A percentile compares a stretch with the other conserved stretches of the same genome.
Evolutionary conservation across 2,797 vertebrate genomes (phyloP).

Genomic region (Myotis vivesi): DNA sequence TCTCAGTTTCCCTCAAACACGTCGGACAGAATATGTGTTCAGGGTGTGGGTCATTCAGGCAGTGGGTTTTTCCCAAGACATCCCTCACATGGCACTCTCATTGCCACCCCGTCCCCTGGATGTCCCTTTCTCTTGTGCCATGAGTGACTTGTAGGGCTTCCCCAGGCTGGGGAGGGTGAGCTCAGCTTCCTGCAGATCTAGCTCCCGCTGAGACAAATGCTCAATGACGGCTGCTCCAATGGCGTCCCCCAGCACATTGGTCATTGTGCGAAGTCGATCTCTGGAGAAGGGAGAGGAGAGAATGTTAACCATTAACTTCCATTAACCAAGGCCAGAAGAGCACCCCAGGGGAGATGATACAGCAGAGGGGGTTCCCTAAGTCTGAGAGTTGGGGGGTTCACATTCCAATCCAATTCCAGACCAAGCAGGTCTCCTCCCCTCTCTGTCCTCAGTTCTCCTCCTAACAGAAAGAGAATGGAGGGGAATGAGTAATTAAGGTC

Average conservation of each 20-base stretch:
- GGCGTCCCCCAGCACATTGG: constrained; percentile 96
- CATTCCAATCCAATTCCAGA: neutral
- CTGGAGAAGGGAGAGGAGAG: constrained; percentile 79
- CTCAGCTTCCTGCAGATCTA: constrained; percentile 89
- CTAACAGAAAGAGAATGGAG: neutral
- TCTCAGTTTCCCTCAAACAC: constrained; percentile 21
- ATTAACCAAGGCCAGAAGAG: neutral
- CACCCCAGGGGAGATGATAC: neutral
- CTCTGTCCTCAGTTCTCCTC: neutral
- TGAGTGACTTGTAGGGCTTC: constrained; percentile 89
- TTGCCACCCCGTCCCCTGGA: constrained; percentile 88
- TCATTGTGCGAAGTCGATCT: constrained; percentile 94
- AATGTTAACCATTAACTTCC: neutral
- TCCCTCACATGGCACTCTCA: constrained; percentile 88
- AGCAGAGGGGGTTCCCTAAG: neutral
- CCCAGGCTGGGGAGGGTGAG: constrained; percentile 89
- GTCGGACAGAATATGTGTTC: neutral
- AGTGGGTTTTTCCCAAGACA: neutral
- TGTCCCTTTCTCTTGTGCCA: constrained; percentile 88
- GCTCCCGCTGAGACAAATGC: constrained; percentile 92
- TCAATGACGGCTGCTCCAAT: constrained; percentile 95
- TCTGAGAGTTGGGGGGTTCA: neutral
- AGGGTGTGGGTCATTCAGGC: neutral
- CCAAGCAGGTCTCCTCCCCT: neutral
- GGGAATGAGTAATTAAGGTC: too few relatives aligned